phyloP scores from a whole-genome alignment of 2,797 vertebrate genomes.

The Eulemur rubriventer region DNA sequence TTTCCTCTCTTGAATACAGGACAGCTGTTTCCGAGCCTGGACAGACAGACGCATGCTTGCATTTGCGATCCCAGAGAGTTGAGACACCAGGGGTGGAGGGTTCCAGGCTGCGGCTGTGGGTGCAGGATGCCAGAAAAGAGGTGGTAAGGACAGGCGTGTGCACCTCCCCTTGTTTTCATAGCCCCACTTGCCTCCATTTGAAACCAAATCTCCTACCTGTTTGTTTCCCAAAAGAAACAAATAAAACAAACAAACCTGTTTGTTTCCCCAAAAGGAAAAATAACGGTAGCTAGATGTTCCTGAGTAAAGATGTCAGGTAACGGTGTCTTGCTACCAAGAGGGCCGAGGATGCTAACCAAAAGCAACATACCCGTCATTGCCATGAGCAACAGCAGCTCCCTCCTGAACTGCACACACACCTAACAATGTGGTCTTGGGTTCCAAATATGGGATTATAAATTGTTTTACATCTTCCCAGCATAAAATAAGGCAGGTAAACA shows the following conservation, averaged over 20 bases:
- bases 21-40: not conserved
- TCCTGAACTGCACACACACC: not conserved
- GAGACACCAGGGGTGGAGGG: not conserved
- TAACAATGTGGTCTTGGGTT: not conserved
- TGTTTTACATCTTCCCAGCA: not conserved
- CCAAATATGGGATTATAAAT: not conserved
- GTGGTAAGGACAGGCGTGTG: rapidly evolving
- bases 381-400: not conserved
- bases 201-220: not conserved
- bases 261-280: too few relatives aligned
- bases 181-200: not conserved
- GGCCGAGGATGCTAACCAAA: not conserved
- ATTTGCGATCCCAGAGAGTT: rapidly evolving
- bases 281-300: rapidly evolving
- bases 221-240: not conserved
- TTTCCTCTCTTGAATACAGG: not conserved
- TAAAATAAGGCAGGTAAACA: not conserved
- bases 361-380: rapidly evolving
- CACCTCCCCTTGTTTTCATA: not conserved
- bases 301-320: not conserved
- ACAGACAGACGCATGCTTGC: not conserved
- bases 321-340: not conserved
- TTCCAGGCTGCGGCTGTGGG: rapidly evolving
- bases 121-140: rapidly evolving
- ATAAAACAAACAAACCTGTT: too few relatives aligned